These are phyloP conservation scores for Gymnoscelis rufifasciata DNA, from an alignment of 2,888 invertebrate genomes.

Conservation along the genomic window DNA sequence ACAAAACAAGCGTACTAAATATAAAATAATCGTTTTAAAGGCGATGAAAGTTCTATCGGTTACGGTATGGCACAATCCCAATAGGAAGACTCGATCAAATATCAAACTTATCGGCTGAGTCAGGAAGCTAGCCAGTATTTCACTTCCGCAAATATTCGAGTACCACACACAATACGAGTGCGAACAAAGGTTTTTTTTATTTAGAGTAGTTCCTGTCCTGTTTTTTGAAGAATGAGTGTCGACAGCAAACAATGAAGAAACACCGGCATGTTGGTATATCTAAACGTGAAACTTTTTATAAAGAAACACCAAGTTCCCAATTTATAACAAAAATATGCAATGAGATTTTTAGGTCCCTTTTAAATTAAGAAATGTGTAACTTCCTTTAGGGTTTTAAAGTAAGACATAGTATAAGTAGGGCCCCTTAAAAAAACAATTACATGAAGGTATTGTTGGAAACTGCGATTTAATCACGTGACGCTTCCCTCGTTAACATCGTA, in stretches of 20 bases:
- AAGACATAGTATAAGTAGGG: too few relatives aligned
- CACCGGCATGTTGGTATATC: background rate
- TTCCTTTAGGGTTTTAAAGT: too few relatives aligned
- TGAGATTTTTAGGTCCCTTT: background rate
- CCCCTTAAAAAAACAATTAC: too few relatives aligned
- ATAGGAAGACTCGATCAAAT: slow-evolving; percentile 36
- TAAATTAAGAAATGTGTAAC: too few relatives aligned
- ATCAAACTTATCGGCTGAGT: slow-evolving; percentile 33
- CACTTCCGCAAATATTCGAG: slow-evolving; percentile 50
- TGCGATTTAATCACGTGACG: too few relatives aligned
- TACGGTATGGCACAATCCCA: slow-evolving; percentile 23
- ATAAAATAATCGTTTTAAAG: slow-evolving; percentile 19
- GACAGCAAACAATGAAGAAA: slow-evolving; percentile 8
- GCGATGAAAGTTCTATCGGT: slow-evolving; percentile 11
- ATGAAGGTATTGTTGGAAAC: too few relatives aligned
- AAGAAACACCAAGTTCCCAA: background rate
- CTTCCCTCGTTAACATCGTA: slow-evolving; percentile 43
- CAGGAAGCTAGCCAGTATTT: slow-evolving; percentile 42
- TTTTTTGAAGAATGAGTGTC: slow-evolving; percentile 12
- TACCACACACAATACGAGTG: slow-evolving; percentile 37
- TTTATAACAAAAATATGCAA: background rate
- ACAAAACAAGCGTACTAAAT: slow-evolving; percentile 19
- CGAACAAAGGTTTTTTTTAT: slow-evolving; percentile 28
- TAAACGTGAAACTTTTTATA: slow-evolving; percentile 2
- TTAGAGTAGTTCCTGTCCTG: slow-evolving; percentile 16